Conservation (phyloP, 2,888 invertebrate genomes). For the Colletes collaris region DNA sequence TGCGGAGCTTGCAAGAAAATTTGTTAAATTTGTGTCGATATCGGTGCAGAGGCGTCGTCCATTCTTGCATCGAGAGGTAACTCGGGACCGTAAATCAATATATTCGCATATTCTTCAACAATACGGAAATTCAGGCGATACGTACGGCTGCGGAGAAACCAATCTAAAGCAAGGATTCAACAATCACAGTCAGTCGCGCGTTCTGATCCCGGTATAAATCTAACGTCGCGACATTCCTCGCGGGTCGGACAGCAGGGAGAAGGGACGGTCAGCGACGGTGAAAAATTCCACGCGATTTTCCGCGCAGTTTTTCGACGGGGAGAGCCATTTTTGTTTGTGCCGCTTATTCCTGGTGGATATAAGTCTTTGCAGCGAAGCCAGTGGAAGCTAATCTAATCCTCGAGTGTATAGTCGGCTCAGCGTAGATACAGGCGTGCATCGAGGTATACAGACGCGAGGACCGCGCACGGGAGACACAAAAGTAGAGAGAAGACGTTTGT, state of each 20-base stretch:
- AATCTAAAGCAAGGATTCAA: slow-evolving; percentile 51
- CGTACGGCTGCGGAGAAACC: slow-evolving; percentile 25
- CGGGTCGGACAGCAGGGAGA: background rate
- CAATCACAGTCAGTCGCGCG: slow-evolving; percentile 50
- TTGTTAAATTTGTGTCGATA: slow-evolving; percentile 41
- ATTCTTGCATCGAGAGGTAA: slow-evolving; percentile 26
- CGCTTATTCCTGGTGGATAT: slow-evolving; percentile 75
- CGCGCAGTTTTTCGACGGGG: slow-evolving; percentile 60
- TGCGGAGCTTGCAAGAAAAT: slow-evolving; percentile 1
- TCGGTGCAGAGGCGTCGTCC: slow-evolving; percentile 20
- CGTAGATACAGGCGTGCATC: slow-evolving; percentile 59
- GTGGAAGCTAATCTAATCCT: slow-evolving; percentile 80
- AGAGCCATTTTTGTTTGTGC: slow-evolving; percentile 78
- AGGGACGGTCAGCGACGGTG: slow-evolving; percentile 40
- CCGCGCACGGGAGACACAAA: slow-evolving; percentile 43
- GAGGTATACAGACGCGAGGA: slow-evolving; percentile 35
- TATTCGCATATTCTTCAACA: background rate
- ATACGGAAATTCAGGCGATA: slow-evolving; percentile 31
- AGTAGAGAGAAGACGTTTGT: slow-evolving; percentile 61
- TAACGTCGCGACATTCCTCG: slow-evolving; percentile 46
- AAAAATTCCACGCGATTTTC: slow-evolving; percentile 66
- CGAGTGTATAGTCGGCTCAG: slow-evolving; percentile 75
- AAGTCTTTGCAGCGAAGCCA: slow-evolving; percentile 78
- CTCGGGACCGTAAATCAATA: slow-evolving; percentile 8
- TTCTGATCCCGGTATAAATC: slow-evolving; percentile 65